A percentile compares a stretch with the other conserved stretches of the same genome.
Evolutionary conservation across 2,888 invertebrate genomes (phyloP).

Genomic region (Microdon myrmicae): DNA sequence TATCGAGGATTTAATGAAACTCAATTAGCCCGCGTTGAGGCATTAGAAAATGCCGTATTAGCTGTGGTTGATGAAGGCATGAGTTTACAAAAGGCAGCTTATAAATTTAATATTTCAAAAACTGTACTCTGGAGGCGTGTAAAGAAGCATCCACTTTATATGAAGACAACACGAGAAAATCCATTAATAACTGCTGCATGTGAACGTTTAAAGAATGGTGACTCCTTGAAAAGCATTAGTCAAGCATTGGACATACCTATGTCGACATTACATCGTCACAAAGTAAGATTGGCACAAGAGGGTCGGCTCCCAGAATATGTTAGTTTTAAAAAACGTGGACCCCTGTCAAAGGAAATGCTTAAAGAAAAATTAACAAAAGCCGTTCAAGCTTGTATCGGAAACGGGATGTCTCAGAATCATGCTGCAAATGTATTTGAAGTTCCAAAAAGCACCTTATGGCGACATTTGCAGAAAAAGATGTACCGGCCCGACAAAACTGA

Average conservation of each 20-base stretch:
- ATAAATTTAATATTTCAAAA: slow-evolving; percentile 64
- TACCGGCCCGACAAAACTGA: slow-evolving; percentile 53
- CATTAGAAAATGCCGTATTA: slow-evolving; percentile 61
- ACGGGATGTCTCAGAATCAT: slow-evolving; percentile 66
- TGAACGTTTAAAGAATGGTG: slow-evolving; percentile 62
- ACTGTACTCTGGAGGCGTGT: slow-evolving; percentile 66
- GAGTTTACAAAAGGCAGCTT: slow-evolving; percentile 65
- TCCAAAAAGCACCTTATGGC: slow-evolving; percentile 66
- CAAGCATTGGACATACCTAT: slow-evolving; percentile 66
- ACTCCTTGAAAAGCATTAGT: slow-evolving; percentile 65
- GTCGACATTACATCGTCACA: slow-evolving; percentile 66
- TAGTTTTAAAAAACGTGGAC: slow-evolving; percentile 62
- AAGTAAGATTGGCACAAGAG: slow-evolving; percentile 62
- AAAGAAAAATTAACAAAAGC: slow-evolving; percentile 63
- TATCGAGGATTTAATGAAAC: slow-evolving; percentile 43
- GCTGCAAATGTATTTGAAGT: slow-evolving; percentile 65
- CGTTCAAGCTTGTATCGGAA: slow-evolving; percentile 62
- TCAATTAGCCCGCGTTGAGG: slow-evolving; percentile 54
- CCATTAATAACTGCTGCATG: slow-evolving; percentile 62
- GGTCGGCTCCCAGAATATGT: slow-evolving; percentile 64
- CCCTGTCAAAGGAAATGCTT: slow-evolving; percentile 63
- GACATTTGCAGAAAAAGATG: slow-evolving; percentile 63
- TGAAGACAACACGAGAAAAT: slow-evolving; percentile 62
- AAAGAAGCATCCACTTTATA: slow-evolving; percentile 63
- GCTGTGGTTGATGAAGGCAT: slow-evolving; percentile 63